phyloP scores from a whole-genome alignment of 2,797 vertebrate genomes.

The Acrossocheilus wenchowensis region DNA sequence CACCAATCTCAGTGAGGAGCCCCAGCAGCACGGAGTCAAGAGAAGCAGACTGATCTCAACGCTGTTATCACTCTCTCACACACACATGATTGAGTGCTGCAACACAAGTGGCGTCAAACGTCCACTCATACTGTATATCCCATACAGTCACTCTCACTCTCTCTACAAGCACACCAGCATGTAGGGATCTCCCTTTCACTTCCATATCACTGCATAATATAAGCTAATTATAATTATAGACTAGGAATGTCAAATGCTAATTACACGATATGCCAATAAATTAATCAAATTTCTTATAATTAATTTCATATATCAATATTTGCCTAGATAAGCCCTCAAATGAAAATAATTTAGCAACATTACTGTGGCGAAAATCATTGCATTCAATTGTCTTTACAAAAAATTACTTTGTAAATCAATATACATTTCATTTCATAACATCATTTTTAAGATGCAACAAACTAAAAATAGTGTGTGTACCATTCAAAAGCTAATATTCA shows the following conservation, averaged over 20 bases:
- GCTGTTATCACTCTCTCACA: conserved; percentile 60
- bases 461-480: not conserved
- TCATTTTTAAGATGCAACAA: not conserved
- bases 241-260: not conserved
- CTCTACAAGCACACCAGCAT: conserved; percentile 14
- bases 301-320: conserved; percentile 4
- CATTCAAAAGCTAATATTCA: too few relatives aligned
- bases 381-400: not conserved
- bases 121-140: conserved; percentile 5
- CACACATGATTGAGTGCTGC: conserved; percentile 19
- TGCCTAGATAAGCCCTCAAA: not conserved
- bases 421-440: too few relatives aligned
- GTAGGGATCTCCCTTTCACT: conserved; percentile 15
- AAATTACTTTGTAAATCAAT: too few relatives aligned
- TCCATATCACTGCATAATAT: conserved; percentile 7
- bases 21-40: conserved; percentile 68
- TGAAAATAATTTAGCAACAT: not conserved
- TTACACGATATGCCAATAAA: not conserved
- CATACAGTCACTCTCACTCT: conserved; percentile 44
- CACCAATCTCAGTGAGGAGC: conserved; percentile 65
- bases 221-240: conserved; percentile 27
- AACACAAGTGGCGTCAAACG: conserved; percentile 57
- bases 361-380: not conserved
- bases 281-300: not conserved
- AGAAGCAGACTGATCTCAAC: conserved; percentile 72